Evolutionary conservation across 2,797 vertebrate species (phyloP), one percentile per base, ranked within the genome.

Genomic region (Pantherophis vulpinus): DNA sequence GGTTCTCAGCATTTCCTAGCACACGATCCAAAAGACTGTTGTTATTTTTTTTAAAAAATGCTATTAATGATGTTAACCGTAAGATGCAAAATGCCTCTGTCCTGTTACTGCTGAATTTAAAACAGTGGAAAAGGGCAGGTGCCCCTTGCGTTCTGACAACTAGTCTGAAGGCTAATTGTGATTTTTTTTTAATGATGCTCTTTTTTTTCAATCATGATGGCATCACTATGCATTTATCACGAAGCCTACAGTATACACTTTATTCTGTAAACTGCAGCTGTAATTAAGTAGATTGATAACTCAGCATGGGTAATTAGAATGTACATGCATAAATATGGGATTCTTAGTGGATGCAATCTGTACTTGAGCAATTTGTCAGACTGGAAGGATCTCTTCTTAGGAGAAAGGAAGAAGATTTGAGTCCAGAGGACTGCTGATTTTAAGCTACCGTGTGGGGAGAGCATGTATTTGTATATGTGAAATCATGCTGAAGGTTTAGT

Each of bases 111-210:
- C 60, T 94, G 88, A 94, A 89, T 88, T 93, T 92, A 95, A 95
- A 96, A 94, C 91, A 94, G 92, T n/a, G 27, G 91, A 60, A 92
- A 92, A 94, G 95, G 95, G 91, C 2, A 51, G 18, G 70, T 91
- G 96, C 94, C 90, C 94, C 58, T 94, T 94, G 88, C 91, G 18
- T 91, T 96, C 93, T 93, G 91, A 95, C 93, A 96, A 95, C 91
- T 95, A 95, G 96, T 95, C 93, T 97, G 94, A 96, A 94, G 90
- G 92, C 94, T 95, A 97, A 94, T 96, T 95, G 96, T 93, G 90
- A 95, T 94, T 96, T 91, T 95, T 63, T 91, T 95, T 96, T 42
- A 97, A 97, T 96, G 94, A 95, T 83, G 91, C 88, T 96, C 92
- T 94, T 95, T 95, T 93, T 94, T 95, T 95, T 95, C 92, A 96